Conservation (phyloP, 2,888 invertebrate genomes). For the Adelphocoris suturalis region DNA sequence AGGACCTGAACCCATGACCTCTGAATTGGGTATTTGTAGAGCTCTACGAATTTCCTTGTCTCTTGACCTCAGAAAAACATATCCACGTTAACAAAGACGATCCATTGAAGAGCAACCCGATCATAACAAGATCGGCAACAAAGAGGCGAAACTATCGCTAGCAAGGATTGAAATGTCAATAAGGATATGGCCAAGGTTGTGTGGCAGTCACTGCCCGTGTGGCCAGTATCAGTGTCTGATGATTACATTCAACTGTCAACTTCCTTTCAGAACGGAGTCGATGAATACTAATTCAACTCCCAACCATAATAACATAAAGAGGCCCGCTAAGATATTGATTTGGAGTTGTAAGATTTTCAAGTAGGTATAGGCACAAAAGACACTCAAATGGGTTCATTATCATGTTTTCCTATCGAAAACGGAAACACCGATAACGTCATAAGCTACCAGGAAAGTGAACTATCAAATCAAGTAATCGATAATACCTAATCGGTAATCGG, state of each 20-base stretch:
- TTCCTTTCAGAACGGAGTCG: constrained; percentile 27
- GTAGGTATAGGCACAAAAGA: no score
- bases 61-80: no score
- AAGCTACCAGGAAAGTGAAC: no score
- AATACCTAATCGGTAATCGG: no score
- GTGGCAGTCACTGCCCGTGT: constrained; percentile 52
- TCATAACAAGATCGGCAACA: constrained; percentile 20
- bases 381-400: no score
- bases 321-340: background rate
- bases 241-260: constrained; percentile 65
- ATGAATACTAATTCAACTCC: constrained; percentile 47
- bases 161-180: constrained; percentile 46
- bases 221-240: constrained; percentile 62
- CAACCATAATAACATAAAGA: background rate
- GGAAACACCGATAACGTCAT: no score
- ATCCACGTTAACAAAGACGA: no score
- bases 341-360: background rate
- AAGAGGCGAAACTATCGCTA: constrained; percentile 6
- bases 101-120: background rate
- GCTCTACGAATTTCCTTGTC: no score
- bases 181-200: constrained; percentile 65
- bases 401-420: no score
- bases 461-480: no score
- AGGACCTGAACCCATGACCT: no score
- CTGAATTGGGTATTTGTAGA: no score